Percentiles rank a stretch among this genome's conserved stretches.
phyloP scores from a whole-genome alignment of 2,113 vertebrate species.

The Hippocampus zosterae region DNA sequence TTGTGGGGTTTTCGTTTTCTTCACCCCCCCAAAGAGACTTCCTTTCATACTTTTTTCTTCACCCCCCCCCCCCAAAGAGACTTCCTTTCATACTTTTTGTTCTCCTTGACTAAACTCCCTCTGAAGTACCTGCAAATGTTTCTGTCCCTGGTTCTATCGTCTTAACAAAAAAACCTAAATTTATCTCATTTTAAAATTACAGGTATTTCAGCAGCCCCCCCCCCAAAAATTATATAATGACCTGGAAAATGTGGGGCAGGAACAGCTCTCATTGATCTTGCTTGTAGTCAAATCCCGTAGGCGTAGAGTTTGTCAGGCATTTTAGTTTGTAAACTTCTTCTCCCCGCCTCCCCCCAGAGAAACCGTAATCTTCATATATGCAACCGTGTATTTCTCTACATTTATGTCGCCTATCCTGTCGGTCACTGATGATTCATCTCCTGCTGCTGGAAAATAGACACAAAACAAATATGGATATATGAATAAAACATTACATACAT shows the following conservation, averaged over 20 bases:
- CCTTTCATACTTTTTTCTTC: too few relatives aligned
- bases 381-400: conserved; percentile 15
- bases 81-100: too few relatives aligned
- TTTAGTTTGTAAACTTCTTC: conserved; percentile 40
- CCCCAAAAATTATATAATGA: not conserved
- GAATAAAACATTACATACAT: conserved; percentile 33
- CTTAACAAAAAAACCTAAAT: not conserved
- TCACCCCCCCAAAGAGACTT: too few relatives aligned
- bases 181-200: not conserved
- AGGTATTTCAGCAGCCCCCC: not conserved
- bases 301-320: conserved; percentile 16
- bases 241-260: conserved; percentile 7
- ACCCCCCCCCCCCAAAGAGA: too few relatives aligned
- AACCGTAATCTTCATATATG: conserved; percentile 9
- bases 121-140: not conserved
- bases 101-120: too few relatives aligned
- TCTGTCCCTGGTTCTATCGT: not conserved
- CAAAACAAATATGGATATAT: conserved; percentile 22
- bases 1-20: too few relatives aligned
- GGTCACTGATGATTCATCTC: conserved; percentile 21
- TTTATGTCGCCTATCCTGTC: conserved; percentile 20
- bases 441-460: conserved; percentile 12
- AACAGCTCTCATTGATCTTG: conserved; percentile 40
- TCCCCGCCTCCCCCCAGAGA: conserved; percentile 35
- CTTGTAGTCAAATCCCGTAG: conserved; percentile 32